Evolutionary conservation across 2,888 invertebrate genomes (phyloP).

Genomic region (Philereme transversata): DNA sequence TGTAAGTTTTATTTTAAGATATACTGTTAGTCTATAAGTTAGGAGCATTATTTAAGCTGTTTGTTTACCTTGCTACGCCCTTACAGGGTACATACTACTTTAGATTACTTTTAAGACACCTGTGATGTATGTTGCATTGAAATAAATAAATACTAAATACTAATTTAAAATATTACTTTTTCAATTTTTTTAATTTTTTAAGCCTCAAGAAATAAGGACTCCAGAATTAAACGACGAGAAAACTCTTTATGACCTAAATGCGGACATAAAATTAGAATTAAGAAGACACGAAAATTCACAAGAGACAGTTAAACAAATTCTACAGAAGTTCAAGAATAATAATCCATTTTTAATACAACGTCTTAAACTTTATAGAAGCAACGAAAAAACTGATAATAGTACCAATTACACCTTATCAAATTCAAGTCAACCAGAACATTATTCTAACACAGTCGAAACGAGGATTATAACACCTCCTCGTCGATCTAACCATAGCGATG

Average conservation of each 20-base stretch:
- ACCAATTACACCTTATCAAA: conserved; percentile 26
- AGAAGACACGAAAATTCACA: conserved; percentile 51
- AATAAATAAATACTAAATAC: no score
- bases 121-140: no score
- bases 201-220: conserved; percentile 58
- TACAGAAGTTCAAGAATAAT: conserved; percentile 61
- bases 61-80: no score
- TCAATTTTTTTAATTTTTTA: conserved; percentile 1
- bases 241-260: conserved; percentile 64
- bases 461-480: neutral
- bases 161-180: no score
- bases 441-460: neutral
- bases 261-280: conserved; percentile 58
- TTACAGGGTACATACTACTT: no score
- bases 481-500: conserved; percentile 2
- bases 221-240: conserved; percentile 52
- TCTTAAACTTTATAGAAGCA: conserved; percentile 45
- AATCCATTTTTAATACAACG: conserved; percentile 57
- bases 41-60: no score
- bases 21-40: no score
- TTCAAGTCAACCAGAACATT: conserved; percentile 10
- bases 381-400: conserved; percentile 41
- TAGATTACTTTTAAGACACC: no score
- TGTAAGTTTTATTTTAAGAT: no score
- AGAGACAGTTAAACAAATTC: conserved; percentile 44